Evolutionary conservation across 2,888 invertebrate genomes (phyloP).

Genomic region (Tiphia femorata): DNA sequence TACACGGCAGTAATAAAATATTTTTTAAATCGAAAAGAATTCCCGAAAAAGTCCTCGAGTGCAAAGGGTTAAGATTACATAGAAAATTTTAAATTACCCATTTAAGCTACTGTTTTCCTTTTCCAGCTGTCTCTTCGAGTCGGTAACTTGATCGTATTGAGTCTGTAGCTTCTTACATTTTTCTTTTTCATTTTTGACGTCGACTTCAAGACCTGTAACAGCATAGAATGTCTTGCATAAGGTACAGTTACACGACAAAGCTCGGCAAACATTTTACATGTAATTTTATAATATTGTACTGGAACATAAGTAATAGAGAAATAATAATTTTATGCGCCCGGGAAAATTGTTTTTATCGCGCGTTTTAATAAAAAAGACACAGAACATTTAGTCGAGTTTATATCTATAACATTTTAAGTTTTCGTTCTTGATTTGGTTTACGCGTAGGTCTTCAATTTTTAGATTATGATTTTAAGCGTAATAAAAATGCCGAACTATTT

Average conservation of each 20-base stretch:
- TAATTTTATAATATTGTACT: background rate
- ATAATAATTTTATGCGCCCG: background rate
- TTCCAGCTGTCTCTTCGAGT: constrained; percentile 85
- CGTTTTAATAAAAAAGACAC: too few relatives aligned
- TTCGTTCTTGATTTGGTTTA: too few relatives aligned
- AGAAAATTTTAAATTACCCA: constrained; percentile 71
- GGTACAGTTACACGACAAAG: constrained; percentile 3
- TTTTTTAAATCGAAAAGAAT: too few relatives aligned
- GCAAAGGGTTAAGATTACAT: background rate
- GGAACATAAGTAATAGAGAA: too few relatives aligned
- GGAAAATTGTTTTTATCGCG: constrained; percentile 41
- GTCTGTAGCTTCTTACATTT: constrained; percentile 85
- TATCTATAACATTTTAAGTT: too few relatives aligned
- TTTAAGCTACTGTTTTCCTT: constrained; percentile 86
- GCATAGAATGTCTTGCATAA: constrained; percentile 58
- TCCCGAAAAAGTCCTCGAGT: too few relatives aligned
- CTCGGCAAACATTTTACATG: background rate
- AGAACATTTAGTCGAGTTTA: too few relatives aligned
- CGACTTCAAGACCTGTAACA: constrained; percentile 75
- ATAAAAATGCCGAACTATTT: too few relatives aligned
- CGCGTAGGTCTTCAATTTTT: too few relatives aligned
- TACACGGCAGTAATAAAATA: too few relatives aligned
- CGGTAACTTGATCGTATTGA: constrained; percentile 86
- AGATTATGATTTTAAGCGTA: too few relatives aligned
- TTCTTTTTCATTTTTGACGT: constrained; percentile 77